Base-by-base conservation (phyloP, 2,888 invertebrate species). In the Yponomeuta sedellus region DNA sequence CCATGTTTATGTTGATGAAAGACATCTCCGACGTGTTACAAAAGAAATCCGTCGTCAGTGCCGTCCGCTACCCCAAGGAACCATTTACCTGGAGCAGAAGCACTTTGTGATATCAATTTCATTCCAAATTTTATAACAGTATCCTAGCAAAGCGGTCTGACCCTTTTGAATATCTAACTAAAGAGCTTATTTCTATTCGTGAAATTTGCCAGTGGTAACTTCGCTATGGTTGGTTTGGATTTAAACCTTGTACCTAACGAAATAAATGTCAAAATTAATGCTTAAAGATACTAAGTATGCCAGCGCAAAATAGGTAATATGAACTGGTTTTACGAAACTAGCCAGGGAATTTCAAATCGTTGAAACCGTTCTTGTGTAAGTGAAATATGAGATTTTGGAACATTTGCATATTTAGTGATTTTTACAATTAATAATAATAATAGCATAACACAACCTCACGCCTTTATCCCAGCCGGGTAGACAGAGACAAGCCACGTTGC, bases 131-230 rank as follows among this genome's bases (percentile, higher is more conserved):
- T 52, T 3, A 52, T 52, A 52, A 52, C 3, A 52, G 16, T 52
- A 52, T 52, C 44, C 44, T 52, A 12, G 44, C 44, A 52, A 52
- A 52, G 44, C 44, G 44, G 44, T 52, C 44, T 52, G 44, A 52
- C 12, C 44, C 44, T 52, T 52, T 52, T 52, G 44, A 52, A 52
- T 52, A 8, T 52, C 16, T 52, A 52, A 34, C 8, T 34, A 8
- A 52, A 52, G 44, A 52, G 44, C 44, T 16, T 16, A 16, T 52
- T 52, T 52, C 44, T 52, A 52, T 52, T 52, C 44, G 44, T 52
- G 16, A 52, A 52, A 52, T 16, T 16, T 16, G 16, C 44, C 44
- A 52, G 12, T 16, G 44, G 16, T 16, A 4, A 44, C 10, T 52
- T 5, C 8, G 34, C 44, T 12, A 12, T 16, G 16, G 2, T 5